Percentiles rank a stretch among this genome's conserved stretches.
phyloP scores from a whole-genome alignment of 2,113 vertebrate species.

The Trematomus loennbergii region DNA sequence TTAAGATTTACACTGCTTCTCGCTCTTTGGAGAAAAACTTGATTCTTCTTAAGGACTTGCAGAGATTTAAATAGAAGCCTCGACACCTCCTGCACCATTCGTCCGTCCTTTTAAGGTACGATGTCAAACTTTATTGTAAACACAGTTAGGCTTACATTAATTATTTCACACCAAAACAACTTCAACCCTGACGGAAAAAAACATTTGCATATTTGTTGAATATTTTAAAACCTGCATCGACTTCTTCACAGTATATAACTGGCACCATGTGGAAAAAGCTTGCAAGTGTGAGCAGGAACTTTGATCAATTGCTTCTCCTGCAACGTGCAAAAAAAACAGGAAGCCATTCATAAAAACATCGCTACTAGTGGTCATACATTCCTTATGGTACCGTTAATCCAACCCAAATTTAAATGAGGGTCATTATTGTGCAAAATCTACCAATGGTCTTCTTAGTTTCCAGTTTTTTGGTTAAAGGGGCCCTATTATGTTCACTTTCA shows the following conservation, averaged over 20 bases:
- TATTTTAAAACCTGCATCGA: neutral
- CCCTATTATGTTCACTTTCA: too few relatives aligned
- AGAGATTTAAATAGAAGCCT: neutral
- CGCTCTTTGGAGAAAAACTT: neutral
- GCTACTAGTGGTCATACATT: neutral
- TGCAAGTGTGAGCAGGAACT: neutral
- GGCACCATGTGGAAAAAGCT: neutral
- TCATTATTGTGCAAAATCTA: neutral
- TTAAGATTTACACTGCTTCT: neutral
- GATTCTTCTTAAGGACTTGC: neutral
- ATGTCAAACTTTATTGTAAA: neutral
- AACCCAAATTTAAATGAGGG: neutral
- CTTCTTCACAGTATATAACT: neutral
- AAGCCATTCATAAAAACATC: neutral
- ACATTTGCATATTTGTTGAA: neutral
- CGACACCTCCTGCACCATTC: neutral
- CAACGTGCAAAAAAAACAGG: neutral
- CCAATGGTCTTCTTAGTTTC: neutral
- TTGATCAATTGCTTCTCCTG: too few relatives aligned
- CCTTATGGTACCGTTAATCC: neutral
- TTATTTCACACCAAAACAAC: constrained; percentile 7
- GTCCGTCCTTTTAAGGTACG: neutral
- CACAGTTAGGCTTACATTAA: neutral
- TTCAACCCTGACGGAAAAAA: neutral
- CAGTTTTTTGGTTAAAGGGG: neutral